Evolutionary conservation across 2,888 invertebrate genomes (phyloP).

Genomic region (Silvanus unidentatus): DNA sequence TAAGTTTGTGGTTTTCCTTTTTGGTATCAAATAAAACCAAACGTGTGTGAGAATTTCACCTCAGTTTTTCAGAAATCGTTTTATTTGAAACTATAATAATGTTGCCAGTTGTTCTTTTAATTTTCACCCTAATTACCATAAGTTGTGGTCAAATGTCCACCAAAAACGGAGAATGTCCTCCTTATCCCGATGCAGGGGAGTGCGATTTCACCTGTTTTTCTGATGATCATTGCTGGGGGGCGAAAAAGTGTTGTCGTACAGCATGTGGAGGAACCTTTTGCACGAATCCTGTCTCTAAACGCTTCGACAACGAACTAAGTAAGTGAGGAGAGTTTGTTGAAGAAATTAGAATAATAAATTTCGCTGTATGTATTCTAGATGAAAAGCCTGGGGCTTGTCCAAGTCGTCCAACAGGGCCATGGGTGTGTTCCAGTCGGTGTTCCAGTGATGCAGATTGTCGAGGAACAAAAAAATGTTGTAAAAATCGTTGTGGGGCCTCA

Average conservation of each 20-base stretch:
- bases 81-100: too few relatives aligned
- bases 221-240: slow-evolving; percentile 5
- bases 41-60: too few relatives aligned
- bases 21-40: too few relatives aligned
- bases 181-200: slow-evolving; percentile 1
- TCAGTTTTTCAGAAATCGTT: too few relatives aligned
- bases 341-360: background rate
- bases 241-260: slow-evolving; percentile 10
- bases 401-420: slow-evolving; percentile 13
- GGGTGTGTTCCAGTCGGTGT: slow-evolving; percentile 22
- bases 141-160: too few relatives aligned
- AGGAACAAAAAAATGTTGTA: slow-evolving; percentile 20
- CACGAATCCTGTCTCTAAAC: background rate
- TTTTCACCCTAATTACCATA: too few relatives aligned
- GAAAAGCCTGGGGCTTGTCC: slow-evolving; percentile 21
- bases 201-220: slow-evolving; percentile 5
- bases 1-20: too few relatives aligned
- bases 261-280: slow-evolving; percentile 12
- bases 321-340: background rate
- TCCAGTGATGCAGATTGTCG: slow-evolving; percentile 16
- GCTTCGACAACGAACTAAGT: background rate
- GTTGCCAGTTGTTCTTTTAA: too few relatives aligned
- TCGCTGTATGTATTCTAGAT: slow-evolving; percentile 4
- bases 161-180: slow-evolving; percentile 8
- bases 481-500: slow-evolving; percentile 2